phyloP scores from a whole-genome alignment of 2,797 vertebrate genomes.

The Anomalospiza imberbis region DNA sequence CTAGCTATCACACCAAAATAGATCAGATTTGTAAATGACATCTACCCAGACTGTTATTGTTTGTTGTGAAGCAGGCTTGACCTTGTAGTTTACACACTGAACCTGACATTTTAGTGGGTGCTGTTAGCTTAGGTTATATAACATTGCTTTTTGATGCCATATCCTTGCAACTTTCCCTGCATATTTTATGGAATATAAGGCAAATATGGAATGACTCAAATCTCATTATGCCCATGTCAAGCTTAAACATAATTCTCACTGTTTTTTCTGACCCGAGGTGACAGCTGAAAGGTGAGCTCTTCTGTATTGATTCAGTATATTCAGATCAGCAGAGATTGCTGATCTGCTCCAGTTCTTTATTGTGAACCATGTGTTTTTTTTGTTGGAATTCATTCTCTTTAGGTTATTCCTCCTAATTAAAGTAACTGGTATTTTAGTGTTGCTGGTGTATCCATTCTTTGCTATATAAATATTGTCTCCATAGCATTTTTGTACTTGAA shows the following conservation, averaged over 20 bases:
- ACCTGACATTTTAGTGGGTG: background rate
- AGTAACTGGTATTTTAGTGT: background rate
- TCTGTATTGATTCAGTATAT: background rate
- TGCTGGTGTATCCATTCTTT: background rate
- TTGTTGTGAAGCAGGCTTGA: background rate
- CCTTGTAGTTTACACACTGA: background rate
- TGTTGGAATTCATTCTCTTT: background rate
- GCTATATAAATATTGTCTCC: background rate
- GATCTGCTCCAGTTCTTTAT: background rate
- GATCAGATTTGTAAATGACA: background rate
- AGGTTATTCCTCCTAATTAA: background rate
- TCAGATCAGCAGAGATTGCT: background rate
- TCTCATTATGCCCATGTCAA: background rate
- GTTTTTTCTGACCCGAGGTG: background rate
- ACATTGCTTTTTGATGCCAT: background rate
- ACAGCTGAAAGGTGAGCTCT: background rate
- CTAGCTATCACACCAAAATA: background rate
- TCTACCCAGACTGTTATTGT: background rate
- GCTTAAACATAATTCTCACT: background rate
- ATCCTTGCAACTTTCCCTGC: background rate
- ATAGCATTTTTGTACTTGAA: background rate
- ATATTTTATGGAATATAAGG: background rate
- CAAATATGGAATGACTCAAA: background rate
- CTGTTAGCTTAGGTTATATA: background rate
- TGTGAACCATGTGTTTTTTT: background rate